Conservation (phyloP, 2,888 invertebrate species). For the Sipha maydis region DNA sequence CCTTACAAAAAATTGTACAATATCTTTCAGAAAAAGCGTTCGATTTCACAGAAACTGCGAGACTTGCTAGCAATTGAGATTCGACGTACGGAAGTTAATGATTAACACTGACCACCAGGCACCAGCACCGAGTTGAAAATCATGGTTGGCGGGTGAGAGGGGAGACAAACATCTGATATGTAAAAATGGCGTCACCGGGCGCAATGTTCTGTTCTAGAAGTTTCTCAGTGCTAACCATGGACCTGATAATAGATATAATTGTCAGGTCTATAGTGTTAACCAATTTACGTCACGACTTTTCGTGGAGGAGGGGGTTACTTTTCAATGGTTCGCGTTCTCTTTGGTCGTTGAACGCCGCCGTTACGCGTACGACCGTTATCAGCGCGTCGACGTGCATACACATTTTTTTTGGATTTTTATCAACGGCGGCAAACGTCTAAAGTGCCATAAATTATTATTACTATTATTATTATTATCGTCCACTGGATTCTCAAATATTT, state of each 20-base stretch:
- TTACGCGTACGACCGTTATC: slow-evolving; percentile 2
- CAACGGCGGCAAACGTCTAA: neutral
- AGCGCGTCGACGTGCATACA: neutral
- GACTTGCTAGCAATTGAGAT: neutral
- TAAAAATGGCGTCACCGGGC: neutral
- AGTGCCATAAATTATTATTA: neutral
- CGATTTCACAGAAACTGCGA: no score
- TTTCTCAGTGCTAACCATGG: neutral
- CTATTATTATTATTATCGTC: neutral
- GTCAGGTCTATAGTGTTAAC: no score
- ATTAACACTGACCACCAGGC: neutral
- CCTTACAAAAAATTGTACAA: neutral
- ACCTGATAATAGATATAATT: no score
- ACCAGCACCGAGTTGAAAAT: no score
- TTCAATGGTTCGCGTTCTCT: neutral
- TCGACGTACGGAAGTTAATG: neutral
- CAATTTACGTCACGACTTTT: neutral
- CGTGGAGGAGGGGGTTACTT: neutral
- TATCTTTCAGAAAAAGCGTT: neutral
- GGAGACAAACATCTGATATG: neutral
- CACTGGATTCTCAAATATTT: neutral
- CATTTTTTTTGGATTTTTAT: neutral
- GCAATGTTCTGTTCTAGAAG: neutral
- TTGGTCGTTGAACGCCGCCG: slow-evolving; percentile 5
- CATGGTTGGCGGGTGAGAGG: neutral